phyloP scores from a whole-genome alignment of 1,140 invertebrate species.

The Brachionus calyciflorus region DNA sequence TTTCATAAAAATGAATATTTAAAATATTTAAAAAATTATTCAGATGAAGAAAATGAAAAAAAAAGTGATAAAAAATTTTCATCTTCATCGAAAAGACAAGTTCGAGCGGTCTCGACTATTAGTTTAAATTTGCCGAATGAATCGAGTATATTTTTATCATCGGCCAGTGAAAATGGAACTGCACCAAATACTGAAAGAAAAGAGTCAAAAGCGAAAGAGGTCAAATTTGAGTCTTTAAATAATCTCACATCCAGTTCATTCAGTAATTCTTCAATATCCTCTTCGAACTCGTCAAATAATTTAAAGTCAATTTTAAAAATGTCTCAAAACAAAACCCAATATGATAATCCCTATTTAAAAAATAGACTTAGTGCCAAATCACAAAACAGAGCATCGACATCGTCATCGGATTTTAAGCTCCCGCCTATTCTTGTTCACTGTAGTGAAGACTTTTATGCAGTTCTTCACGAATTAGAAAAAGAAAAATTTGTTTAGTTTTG shows the following conservation, averaged over 20 bases:
- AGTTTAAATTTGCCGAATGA: neutral
- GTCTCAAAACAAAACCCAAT: neutral
- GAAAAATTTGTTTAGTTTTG: too few relatives aligned
- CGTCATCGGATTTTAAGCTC: neutral
- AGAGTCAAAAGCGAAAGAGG: conserved; percentile 1
- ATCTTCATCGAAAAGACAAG: too few relatives aligned
- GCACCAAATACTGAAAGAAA: neutral
- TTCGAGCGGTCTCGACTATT: neutral
- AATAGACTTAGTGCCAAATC: conserved; percentile 28
- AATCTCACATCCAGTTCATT: neutral
- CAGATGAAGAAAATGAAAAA: neutral
- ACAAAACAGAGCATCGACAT: neutral
- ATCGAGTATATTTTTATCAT: neutral
- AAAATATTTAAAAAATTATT: conserved; percentile 23
- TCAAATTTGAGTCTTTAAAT: neutral
- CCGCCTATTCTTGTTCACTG: neutral
- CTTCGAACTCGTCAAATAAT: neutral
- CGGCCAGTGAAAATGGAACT: neutral
- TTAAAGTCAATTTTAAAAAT: conserved; percentile 16
- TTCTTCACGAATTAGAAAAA: conserved; percentile 27
- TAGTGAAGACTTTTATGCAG: conserved; percentile 35
- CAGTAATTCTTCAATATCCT: neutral
- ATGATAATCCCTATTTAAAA: conserved; percentile 17
- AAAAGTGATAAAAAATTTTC: too few relatives aligned
- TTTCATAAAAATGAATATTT: conserved; percentile 18